Evolutionary conservation across 1,140 invertebrate species (phyloP).

Genomic region (Armadillidium nasatum): DNA sequence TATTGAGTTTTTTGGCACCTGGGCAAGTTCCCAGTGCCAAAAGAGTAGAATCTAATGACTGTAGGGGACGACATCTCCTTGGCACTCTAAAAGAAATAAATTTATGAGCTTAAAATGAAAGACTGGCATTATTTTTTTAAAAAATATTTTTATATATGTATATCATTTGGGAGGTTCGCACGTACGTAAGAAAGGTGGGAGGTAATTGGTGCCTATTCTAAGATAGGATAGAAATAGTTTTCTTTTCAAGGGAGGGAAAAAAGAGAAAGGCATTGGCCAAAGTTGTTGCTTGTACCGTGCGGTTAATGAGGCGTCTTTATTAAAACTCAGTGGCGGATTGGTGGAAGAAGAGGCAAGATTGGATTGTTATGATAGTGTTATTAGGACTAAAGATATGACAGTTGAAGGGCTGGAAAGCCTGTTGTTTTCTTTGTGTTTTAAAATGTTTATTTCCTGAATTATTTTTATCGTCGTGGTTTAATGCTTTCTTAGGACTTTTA

Average conservation of each 20-base stretch:
- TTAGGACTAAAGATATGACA: no score
- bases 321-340: no score
- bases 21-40: background rate
- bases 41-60: background rate
- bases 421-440: no score
- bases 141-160: background rate
- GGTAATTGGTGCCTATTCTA: background rate
- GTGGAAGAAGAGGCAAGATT: no score
- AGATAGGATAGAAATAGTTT: slow-evolving; percentile 2
- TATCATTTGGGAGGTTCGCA: background rate
- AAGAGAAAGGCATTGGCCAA: no score
- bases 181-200: background rate
- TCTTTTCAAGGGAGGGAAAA: background rate
- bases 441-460: no score
- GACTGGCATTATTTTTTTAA: background rate
- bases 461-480: no score
- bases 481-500: no score
- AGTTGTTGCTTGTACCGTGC: no score
- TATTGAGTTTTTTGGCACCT: background rate
- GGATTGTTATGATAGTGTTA: no score
- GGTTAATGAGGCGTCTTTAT: no score
- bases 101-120: slow-evolving; percentile 2
- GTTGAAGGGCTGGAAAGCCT: no score
- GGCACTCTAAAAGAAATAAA: slow-evolving; percentile 10
- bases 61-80: background rate